These are phyloP conservation scores for Saimiri boliviensis DNA, from an alignment of 2,113 vertebrate genomes.

Conservation along the genomic window DNA sequence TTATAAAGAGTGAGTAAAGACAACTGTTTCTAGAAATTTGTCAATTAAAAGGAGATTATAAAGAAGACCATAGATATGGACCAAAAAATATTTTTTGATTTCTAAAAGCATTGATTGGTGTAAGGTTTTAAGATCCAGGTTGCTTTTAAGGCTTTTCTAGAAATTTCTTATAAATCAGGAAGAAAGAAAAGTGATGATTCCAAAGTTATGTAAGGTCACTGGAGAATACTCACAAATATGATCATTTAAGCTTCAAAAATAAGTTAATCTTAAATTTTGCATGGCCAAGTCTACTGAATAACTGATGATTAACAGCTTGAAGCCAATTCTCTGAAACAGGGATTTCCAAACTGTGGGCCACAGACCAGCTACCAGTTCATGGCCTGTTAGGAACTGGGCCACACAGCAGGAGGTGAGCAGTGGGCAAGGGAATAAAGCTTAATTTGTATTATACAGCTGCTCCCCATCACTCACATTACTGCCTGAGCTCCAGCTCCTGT, in stretches of 20 bases:
- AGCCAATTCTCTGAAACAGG: background rate
- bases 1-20: background rate
- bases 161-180: background rate
- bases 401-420: too few relatives aligned
- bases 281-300: background rate
- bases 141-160: background rate
- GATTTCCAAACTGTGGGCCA: too few relatives aligned
- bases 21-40: background rate
- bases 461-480: too few relatives aligned
- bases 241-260: background rate
- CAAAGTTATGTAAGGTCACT: background rate
- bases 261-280: background rate
- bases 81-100: background rate
- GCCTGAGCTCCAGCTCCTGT: too few relatives aligned
- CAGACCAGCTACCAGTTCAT: too few relatives aligned
- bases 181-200: background rate
- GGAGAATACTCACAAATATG: background rate
- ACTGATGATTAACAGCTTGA: background rate
- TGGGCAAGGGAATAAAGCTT: too few relatives aligned
- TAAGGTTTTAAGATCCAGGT: background rate
- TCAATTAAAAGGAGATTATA: background rate
- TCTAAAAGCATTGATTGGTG: background rate
- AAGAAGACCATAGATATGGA: background rate
- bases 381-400: too few relatives aligned
- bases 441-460: too few relatives aligned